These are phyloP conservation scores for Tenebrio molitor DNA, from an alignment of 1,140 invertebrate species.

Conservation along the genomic window DNA sequence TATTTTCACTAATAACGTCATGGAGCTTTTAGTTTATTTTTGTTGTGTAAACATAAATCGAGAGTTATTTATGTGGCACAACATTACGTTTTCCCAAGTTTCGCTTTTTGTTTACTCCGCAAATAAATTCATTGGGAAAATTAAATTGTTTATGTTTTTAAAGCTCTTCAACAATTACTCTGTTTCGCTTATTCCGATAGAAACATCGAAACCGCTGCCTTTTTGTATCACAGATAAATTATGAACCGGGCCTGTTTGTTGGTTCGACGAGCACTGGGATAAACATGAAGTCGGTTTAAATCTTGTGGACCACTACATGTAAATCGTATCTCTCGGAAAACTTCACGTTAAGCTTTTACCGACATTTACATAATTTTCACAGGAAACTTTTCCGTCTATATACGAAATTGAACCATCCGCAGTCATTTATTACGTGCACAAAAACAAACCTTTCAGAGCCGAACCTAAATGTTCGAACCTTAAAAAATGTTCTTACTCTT, in stretches of 20 bases:
- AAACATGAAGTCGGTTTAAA: conserved; percentile 18
- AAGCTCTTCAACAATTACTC: background rate
- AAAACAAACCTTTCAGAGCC: conserved; percentile 17
- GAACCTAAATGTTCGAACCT: background rate
- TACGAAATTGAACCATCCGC: conserved; percentile 2
- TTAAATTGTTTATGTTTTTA: background rate
- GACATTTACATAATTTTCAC: conserved; percentile 34
- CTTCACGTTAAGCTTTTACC: conserved; percentile 25
- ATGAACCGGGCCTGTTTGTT: background rate
- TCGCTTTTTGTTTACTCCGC: no score
- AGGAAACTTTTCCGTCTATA: conserved; percentile 10
- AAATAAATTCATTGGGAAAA: background rate
- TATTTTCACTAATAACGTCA: no score
- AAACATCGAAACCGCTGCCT: no score
- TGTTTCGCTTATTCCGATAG: no score
- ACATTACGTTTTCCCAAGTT: no score
- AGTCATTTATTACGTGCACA: conserved; percentile 18
- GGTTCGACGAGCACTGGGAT: background rate
- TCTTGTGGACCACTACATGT: conserved; percentile 11
- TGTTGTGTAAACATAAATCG: no score
- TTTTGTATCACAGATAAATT: background rate
- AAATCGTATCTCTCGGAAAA: conserved; percentile 15
- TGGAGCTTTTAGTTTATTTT: no score
- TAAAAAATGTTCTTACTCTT: background rate
- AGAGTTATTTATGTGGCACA: no score